A percentile compares a stretch with the other conserved stretches of the same genome.
phyloP scores from a whole-genome alignment of 64 coral and sea anemone genomes.

The Actinia equina region DNA sequence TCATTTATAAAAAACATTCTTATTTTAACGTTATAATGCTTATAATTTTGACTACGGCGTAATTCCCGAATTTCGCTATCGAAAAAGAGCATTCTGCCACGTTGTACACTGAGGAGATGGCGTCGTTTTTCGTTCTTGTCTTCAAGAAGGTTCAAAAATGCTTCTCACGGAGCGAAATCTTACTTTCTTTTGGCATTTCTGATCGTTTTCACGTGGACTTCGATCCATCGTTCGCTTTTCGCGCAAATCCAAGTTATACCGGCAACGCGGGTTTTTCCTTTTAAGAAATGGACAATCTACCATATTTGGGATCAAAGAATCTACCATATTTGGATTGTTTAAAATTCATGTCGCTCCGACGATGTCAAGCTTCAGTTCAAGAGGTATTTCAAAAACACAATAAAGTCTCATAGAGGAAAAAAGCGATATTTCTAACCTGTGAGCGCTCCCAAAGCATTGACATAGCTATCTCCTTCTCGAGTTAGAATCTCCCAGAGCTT shows the following conservation, averaged over 20 bases:
- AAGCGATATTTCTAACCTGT: constrained; percentile 57
- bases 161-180: neutral
- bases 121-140: neutral
- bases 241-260: neutral
- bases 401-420: neutral
- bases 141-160: neutral
- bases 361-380: neutral
- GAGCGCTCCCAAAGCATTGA: constrained; percentile 83
- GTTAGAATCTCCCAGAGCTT: constrained; percentile 81
- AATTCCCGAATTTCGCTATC: neutral
- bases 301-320: constrained; percentile 12
- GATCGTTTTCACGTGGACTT: neutral
- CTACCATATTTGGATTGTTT: constrained; percentile 19
- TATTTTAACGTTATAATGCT: neutral
- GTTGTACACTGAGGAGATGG: neutral
- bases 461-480: constrained; percentile 71
- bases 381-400: neutral
- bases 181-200: neutral
- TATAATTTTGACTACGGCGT: neutral
- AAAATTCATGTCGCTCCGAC: neutral
- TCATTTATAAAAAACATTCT: neutral
- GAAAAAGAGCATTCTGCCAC: neutral
- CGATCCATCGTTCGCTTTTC: neutral
- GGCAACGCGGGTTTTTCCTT: constrained; percentile 4
- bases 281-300: constrained; percentile 4